A percentile compares a stretch with the other conserved stretches of the same genome.
phyloP scores from a whole-genome alignment of 2,113 vertebrate genomes.

The Dipodomys merriami region DNA sequence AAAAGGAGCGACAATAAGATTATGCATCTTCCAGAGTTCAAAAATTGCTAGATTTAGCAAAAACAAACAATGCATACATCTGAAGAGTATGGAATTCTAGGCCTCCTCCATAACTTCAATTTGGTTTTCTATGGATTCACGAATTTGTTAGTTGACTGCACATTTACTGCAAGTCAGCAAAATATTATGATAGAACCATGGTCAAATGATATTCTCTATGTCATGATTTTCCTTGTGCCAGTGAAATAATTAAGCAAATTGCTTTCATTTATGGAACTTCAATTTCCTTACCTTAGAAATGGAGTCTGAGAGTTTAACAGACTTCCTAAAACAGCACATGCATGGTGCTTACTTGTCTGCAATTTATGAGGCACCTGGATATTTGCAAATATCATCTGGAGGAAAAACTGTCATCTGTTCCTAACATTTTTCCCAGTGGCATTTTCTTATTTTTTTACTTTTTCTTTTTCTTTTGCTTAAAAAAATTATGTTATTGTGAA shows the following conservation, averaged over 20 bases:
- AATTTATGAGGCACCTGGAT: fast-evolving
- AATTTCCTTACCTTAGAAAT: background rate
- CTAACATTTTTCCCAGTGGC: background rate
- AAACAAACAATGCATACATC: background rate
- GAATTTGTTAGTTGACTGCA: background rate
- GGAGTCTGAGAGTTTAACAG: background rate
- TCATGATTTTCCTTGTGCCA: background rate
- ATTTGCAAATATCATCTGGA: fast-evolving
- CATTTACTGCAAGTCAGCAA: background rate
- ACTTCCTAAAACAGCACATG: background rate
- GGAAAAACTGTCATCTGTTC: background rate
- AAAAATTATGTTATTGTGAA: too few species aligned
- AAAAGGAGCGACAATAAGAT: background rate
- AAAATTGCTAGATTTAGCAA: background rate
- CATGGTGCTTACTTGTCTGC: fast-evolving
- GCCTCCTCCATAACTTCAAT: background rate
- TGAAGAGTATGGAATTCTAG: background rate
- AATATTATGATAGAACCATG: background rate
- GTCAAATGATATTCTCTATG: background rate
- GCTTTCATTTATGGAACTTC: background rate
- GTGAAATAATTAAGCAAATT: background rate
- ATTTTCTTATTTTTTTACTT: background rate
- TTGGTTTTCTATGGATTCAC: background rate
- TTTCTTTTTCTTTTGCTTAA: too few species aligned
- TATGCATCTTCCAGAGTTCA: too few species aligned